Evolutionary conservation across 2,888 invertebrate species (phyloP).

Genomic region (Auanema sp.): DNA sequence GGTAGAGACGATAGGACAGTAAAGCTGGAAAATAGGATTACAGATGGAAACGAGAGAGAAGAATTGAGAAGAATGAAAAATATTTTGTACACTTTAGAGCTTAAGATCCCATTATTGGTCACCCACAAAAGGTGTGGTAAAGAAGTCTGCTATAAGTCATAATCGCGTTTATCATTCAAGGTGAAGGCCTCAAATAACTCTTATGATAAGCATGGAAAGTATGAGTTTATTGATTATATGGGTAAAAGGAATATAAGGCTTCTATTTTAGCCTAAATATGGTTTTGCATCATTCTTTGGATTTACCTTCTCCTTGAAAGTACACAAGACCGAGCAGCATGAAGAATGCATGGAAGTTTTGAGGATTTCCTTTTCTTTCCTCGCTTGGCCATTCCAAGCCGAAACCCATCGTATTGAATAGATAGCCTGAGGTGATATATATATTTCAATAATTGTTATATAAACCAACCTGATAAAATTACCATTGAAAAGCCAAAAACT

Average conservation of each 20-base stretch:
- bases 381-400: conserved; percentile 32
- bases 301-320: conserved; percentile 57
- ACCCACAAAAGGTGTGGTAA: too few species aligned
- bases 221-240: too few species aligned
- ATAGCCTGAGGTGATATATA: conserved; percentile 19
- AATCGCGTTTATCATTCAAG: too few species aligned
- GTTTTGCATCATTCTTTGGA: conserved; percentile 1
- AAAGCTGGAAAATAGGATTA: conserved; percentile 40
- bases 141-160: too few species aligned
- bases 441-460: not conserved
- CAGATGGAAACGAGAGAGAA: not conserved
- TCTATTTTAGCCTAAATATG: too few species aligned
- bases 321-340: conserved; percentile 47
- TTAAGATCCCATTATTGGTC: conserved; percentile 1
- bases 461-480: conserved; percentile 33
- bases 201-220: too few species aligned
- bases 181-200: too few species aligned
- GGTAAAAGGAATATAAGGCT: too few species aligned
- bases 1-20: conserved; percentile 48
- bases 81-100: conserved; percentile 8
- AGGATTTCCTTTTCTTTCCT: not conserved
- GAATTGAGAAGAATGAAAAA: too few species aligned
- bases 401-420: conserved; percentile 32
- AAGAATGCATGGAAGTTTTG: conserved; percentile 39
- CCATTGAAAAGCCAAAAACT: conserved; percentile 38